Evolutionary conservation across 2,797 vertebrate genomes (phyloP).

Genomic region (Anolis apletophallus): DNA sequence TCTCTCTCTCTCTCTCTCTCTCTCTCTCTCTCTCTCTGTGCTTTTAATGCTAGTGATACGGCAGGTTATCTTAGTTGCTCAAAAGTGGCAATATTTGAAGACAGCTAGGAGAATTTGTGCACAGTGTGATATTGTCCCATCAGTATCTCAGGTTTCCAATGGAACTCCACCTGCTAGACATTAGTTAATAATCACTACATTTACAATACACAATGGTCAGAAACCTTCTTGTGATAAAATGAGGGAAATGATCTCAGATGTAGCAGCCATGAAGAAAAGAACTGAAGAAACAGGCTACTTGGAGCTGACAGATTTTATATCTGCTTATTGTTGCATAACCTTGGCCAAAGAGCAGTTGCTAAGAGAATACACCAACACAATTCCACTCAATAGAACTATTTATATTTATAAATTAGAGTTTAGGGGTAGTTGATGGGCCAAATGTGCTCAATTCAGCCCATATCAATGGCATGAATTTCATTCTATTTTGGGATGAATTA

Average conservation of each 20-base stretch:
- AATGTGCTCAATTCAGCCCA: no score
- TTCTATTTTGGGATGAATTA: constrained; percentile 6
- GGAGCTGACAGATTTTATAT: no score
- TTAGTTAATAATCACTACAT: constrained; percentile 24
- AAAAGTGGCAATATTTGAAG: constrained; percentile 36
- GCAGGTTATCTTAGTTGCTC: neutral
- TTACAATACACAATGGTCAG: neutral
- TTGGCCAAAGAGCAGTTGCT: no score
- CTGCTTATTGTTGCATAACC: no score
- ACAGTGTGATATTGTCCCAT: constrained; percentile 14
- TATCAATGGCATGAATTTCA: neutral
- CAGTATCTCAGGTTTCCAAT: constrained; percentile 33
- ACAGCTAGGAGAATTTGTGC: constrained; percentile 25
- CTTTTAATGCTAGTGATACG: constrained; percentile 27
- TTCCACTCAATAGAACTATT: neutral
- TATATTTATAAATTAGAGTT: neutral
- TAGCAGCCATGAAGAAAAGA: no score
- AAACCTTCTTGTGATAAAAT: no score
- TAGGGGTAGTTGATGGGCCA: no score
- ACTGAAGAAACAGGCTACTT: no score
- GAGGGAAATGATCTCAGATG: no score
- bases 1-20: constrained; percentile 23
- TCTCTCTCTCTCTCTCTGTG: neutral
- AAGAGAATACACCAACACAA: no score
- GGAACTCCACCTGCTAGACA: neutral